These are phyloP conservation scores for Exocentrus adspersus DNA, from an alignment of 2,888 invertebrate species.

Conservation along the genomic window DNA sequence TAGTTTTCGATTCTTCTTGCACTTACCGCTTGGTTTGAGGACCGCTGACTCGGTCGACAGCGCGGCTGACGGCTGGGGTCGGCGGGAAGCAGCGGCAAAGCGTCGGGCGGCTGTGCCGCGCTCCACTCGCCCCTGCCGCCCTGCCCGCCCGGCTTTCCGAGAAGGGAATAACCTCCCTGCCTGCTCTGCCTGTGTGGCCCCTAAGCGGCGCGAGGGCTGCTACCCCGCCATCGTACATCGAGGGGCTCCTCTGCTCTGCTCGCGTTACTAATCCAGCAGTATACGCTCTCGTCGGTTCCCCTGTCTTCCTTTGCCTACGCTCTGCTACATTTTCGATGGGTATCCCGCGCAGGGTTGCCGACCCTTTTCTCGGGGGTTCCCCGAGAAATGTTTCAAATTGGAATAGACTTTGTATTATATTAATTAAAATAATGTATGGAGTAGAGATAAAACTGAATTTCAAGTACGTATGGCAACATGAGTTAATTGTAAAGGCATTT, in stretches of 20 bases:
- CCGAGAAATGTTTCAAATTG: neutral
- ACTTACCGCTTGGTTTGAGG: constrained; percentile 2
- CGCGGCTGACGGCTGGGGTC: constrained; percentile 35
- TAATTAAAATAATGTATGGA: neutral
- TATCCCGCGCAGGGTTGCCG: neutral
- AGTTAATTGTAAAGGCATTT: no score
- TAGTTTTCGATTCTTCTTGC: no score
- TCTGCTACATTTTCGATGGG: constrained; percentile 18
- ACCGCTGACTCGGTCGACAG: constrained; percentile 25
- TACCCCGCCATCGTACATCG: constrained; percentile 37
- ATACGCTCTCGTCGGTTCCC: constrained; percentile 21
- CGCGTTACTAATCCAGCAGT: constrained; percentile 41
- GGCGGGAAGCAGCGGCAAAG: constrained; percentile 35
- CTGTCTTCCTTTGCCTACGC: constrained; percentile 12
- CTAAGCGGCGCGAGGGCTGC: constrained; percentile 35
- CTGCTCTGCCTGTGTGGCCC: constrained; percentile 35
- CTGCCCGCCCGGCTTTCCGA: constrained; percentile 18
- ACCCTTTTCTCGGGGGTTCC: neutral
- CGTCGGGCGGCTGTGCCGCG: constrained; percentile 35
- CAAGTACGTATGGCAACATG: no score
- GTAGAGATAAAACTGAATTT: neutral
- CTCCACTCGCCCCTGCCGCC: constrained; percentile 31
- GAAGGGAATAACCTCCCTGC: constrained; percentile 34
- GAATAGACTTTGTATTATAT: neutral
- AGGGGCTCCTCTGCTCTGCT: constrained; percentile 42